Conservation (phyloP, 2,888 invertebrate genomes). For the Ypsolopha scabrella region DNA sequence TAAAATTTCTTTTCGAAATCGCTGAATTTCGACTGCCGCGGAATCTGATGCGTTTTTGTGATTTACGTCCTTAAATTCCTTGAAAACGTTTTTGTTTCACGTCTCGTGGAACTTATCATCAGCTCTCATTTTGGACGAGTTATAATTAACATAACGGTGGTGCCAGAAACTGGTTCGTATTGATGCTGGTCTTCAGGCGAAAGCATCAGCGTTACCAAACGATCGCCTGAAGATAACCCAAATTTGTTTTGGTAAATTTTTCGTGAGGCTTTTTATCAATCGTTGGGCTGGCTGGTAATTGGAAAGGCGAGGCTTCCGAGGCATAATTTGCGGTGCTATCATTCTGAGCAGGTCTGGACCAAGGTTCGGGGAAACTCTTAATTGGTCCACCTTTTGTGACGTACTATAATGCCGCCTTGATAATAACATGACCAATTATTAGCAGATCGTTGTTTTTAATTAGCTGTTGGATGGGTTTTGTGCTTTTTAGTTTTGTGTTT, state of each 20-base stretch:
- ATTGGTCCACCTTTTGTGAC: constrained; percentile 66
- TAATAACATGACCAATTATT: constrained; percentile 61
- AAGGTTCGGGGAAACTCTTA: constrained; percentile 67
- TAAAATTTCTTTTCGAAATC: constrained; percentile 44
- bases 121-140: constrained; percentile 32
- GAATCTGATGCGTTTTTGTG: constrained; percentile 15
- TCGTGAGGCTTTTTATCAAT: constrained; percentile 49
- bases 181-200: constrained; percentile 15
- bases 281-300: constrained; percentile 54
- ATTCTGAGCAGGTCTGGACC: constrained; percentile 57
- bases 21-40: constrained; percentile 32
- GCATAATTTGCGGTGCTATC: constrained; percentile 64
- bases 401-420: constrained; percentile 59
- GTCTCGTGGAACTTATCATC: constrained; percentile 4
- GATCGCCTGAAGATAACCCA: constrained; percentile 38
- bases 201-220: constrained; percentile 25
- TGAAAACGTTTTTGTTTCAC: constrained; percentile 2
- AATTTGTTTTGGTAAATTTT: constrained; percentile 57
- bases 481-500: constrained; percentile 16
- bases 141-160: constrained; percentile 31
- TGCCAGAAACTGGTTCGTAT: constrained; percentile 8
- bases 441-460: constrained; percentile 59
- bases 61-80: constrained; percentile 4
- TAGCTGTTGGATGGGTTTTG: constrained; percentile 32
- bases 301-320: constrained; percentile 45